Percentiles rank a stretch among this genome's conserved stretches.
Evolutionary conservation across 2,797 vertebrate genomes (phyloP).

Genomic region (Tenualosa ilisha): DNA sequence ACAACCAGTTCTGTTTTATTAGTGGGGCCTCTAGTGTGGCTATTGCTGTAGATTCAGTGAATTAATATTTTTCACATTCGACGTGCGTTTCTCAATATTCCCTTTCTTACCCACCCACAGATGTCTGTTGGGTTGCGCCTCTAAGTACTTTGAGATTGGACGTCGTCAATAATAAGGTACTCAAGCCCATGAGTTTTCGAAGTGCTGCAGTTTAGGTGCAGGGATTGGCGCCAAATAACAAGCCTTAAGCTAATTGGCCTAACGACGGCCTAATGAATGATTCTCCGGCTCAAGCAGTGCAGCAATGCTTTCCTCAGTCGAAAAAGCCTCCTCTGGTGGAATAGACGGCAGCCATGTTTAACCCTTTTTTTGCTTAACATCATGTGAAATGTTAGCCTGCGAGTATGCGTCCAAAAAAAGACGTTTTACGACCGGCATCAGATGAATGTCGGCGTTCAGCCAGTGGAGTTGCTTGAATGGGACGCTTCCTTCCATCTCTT

Average conservation of each 20-base stretch:
- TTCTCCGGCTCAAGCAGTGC: neutral
- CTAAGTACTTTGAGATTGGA: neutral
- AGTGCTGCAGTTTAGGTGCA: constrained; percentile 2
- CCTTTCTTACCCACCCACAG: neutral
- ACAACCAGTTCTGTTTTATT: neutral
- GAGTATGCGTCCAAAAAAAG: neutral
- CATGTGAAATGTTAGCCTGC: neutral
- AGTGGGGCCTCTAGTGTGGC: neutral
- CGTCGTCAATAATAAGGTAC: neutral
- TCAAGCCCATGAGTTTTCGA: neutral
- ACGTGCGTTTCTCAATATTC: neutral
- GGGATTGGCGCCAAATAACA: neutral
- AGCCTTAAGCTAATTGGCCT: neutral
- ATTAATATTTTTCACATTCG: neutral
- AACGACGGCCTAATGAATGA: neutral
- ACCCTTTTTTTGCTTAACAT: neutral
- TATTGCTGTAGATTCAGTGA: neutral
- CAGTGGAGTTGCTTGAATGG: neutral
- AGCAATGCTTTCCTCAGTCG: neutral
- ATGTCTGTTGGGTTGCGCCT: neutral
- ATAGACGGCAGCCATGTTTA: neutral
- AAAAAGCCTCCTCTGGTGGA: neutral
- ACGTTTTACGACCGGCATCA: neutral
- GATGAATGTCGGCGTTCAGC: neutral
- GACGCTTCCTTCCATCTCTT: neutral